A percentile compares a stretch with the other conserved stretches of the same genome.
phyloP scores from a whole-genome alignment of 2,888 invertebrate species.

The Rugalucina vietnamica region DNA sequence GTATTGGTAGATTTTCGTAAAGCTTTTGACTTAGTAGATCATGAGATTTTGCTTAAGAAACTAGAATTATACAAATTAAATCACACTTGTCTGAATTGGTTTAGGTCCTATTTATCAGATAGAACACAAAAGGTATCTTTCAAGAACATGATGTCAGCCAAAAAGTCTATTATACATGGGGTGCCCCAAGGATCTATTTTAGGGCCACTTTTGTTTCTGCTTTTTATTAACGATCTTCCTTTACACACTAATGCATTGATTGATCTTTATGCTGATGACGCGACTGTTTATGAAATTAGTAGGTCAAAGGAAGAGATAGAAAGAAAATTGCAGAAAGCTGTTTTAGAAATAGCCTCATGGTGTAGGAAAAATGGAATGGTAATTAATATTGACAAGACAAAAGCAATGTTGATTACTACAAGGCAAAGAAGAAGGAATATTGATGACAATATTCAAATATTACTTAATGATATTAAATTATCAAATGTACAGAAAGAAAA shows the following conservation, averaged over 20 bases:
- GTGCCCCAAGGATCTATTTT: slow-evolving; percentile 29
- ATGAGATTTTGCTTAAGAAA: slow-evolving; percentile 19
- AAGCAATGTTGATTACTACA: not conserved
- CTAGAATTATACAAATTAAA: slow-evolving; percentile 9
- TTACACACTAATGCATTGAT: not conserved
- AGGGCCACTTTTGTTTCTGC: slow-evolving; percentile 5
- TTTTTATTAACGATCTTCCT: not conserved
- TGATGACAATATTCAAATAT: no score
- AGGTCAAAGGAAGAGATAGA: no score
- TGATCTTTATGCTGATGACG: not conserved
- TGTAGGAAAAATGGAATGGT: not conserved
- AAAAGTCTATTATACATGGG: not conserved
- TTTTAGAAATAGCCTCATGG: not conserved
- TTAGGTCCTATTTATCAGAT: no score
- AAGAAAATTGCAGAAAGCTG: not conserved
- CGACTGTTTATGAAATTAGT: no score
- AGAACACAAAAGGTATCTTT: not conserved
- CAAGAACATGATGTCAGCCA: not conserved
- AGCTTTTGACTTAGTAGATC: no score
- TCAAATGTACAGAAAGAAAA: no score
- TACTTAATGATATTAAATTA: no score
- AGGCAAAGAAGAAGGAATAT: no score
- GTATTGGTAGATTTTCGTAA: slow-evolving; percentile 22
- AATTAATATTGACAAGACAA: not conserved
- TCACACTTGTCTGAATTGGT: not conserved